phyloP scores from a whole-genome alignment of 1,140 invertebrate genomes.

The Tenebrio molitor region DNA sequence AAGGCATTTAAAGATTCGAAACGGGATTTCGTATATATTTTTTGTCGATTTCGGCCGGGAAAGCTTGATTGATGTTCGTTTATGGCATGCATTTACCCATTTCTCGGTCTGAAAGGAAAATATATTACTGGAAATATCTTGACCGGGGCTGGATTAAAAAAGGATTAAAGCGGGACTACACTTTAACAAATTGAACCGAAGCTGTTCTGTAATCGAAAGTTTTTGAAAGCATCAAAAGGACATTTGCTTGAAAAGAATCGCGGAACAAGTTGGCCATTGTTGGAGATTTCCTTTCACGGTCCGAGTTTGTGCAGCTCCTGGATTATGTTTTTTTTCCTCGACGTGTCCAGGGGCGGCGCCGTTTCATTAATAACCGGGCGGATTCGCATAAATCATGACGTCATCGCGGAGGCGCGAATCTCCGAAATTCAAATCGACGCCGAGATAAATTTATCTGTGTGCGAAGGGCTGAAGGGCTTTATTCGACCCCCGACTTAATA shows the following conservation, averaged over 20 bases:
- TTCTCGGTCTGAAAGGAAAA: conserved; percentile 5
- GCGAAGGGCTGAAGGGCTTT: conserved; percentile 16
- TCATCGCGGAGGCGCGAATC: background rate
- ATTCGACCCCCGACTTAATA: conserved; percentile 30
- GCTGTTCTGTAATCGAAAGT: conserved; percentile 27
- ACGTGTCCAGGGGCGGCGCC: background rate
- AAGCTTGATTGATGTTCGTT: conserved; percentile 18
- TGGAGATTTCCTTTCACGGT: conserved; percentile 15
- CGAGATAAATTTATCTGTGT: conserved; percentile 9
- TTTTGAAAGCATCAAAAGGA: background rate
- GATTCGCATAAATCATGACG: conserved; percentile 5
- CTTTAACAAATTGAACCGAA: conserved; percentile 31
- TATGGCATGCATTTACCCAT: conserved; percentile 13
- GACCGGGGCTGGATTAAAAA: conserved; percentile 23
- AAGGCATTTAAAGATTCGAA: background rate
- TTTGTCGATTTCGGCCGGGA: conserved; percentile 10
- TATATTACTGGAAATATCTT: conserved; percentile 34
- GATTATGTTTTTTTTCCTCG: conserved; percentile 16
- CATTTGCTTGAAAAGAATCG: conserved; percentile 21
- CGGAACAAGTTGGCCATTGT: conserved; percentile 24
- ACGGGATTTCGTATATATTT: background rate
- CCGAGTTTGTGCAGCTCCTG: too few species aligned
- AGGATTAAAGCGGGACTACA: conserved; percentile 29
- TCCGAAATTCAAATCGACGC: conserved; percentile 4
- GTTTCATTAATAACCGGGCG: background rate